Percentiles rank a stretch among this genome's conserved stretches.
Evolutionary conservation across 2,797 vertebrate genomes (phyloP).

Genomic region (Gastrophryne carolinensis): DNA sequence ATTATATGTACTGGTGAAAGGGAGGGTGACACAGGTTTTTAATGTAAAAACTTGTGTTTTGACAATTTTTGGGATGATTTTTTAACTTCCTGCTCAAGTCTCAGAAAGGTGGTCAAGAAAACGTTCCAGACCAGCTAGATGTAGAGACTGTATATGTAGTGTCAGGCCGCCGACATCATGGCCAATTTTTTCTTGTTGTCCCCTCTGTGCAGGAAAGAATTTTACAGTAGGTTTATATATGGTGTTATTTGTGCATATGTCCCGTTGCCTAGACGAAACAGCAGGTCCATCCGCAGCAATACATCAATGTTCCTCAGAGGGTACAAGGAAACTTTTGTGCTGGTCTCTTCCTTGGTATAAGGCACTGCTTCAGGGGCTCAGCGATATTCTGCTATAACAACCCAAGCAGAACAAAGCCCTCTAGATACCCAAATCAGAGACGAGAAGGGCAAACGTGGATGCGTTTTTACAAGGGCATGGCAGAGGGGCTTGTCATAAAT

Average conservation of each 20-base stretch:
- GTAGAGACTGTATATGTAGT: slow-evolving; percentile 77
- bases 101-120: slow-evolving; percentile 63
- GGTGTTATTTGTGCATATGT: slow-evolving; percentile 85
- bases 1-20: slow-evolving; percentile 10
- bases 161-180: slow-evolving; percentile 10
- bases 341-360: slow-evolving; percentile 48
- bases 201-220: slow-evolving; percentile 36
- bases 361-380: slow-evolving; percentile 49
- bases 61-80: slow-evolving; percentile 72
- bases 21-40: slow-evolving; percentile 76
- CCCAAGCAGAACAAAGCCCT: slow-evolving; percentile 47
- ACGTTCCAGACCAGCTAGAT: slow-evolving; percentile 98
- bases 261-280: slow-evolving; percentile 47
- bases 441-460: slow-evolving; percentile 15
- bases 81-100: slow-evolving; percentile 71
- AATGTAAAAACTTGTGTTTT: slow-evolving; percentile 89
- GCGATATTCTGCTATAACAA: slow-evolving; percentile 34
- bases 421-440: slow-evolving; percentile 29
- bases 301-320: slow-evolving; percentile 26
- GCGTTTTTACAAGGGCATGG: slow-evolving; percentile 1
- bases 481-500: neutral
- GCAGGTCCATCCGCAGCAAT: neutral
- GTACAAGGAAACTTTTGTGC: slow-evolving; percentile 14
- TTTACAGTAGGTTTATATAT: slow-evolving; percentile 68
- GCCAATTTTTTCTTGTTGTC: slow-evolving; percentile 16